phyloP scores from a whole-genome alignment of 2,888 invertebrate species.

The Exephanes ischioxanthus region DNA sequence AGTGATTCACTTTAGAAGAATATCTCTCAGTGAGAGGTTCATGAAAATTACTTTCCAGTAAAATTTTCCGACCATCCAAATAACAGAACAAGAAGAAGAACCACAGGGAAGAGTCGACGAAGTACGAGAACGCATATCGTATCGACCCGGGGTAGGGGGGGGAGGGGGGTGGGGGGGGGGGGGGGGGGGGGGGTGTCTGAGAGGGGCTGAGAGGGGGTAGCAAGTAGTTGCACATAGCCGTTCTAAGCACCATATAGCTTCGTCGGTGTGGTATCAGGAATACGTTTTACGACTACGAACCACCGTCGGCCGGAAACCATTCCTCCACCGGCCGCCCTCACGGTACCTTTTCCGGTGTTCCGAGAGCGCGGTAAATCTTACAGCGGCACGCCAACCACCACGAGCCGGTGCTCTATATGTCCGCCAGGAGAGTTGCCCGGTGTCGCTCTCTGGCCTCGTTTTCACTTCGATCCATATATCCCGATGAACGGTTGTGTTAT shows the following conservation, averaged over 20 bases:
- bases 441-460: conserved; percentile 49
- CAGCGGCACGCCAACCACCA: conserved; percentile 78
- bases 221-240: conserved; percentile 13
- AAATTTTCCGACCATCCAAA: conserved; percentile 13
- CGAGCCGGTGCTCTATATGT: conserved; percentile 37
- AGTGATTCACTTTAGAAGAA: too few relatives aligned
- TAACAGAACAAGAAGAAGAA: conserved; percentile 15
- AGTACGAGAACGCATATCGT: conserved; percentile 35
- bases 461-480: conserved; percentile 14
- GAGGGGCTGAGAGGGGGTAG: neutral
- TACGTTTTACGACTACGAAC: conserved; percentile 74
- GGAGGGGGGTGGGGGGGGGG: neutral
- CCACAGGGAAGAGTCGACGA: neutral
- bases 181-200: neutral
- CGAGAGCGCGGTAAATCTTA: conserved; percentile 78
- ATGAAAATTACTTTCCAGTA: neutral
- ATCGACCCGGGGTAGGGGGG: conserved; percentile 17
- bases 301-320: conserved; percentile 81
- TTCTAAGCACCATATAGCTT: conserved; percentile 35
- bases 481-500: neutral
- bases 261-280: conserved; percentile 63
- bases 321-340: conserved; percentile 78
- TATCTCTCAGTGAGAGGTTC: neutral
- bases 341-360: conserved; percentile 80
- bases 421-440: conserved; percentile 23